These are phyloP conservation scores for Gobio occitaniae DNA, from an alignment of 2,797 vertebrate species.

Conservation along the genomic window DNA sequence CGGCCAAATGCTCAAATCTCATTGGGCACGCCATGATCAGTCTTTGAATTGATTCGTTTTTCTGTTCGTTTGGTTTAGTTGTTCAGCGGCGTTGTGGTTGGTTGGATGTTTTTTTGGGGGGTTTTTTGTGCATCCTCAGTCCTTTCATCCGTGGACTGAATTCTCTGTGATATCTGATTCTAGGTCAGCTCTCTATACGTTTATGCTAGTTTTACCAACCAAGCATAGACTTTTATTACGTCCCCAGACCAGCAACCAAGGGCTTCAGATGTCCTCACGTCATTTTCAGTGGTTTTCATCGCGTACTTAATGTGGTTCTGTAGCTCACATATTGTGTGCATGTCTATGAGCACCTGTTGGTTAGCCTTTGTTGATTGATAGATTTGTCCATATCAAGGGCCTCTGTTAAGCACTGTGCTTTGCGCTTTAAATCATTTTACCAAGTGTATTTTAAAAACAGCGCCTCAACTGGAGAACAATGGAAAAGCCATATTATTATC, in stretches of 20 bases:
- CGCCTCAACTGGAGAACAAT: not conserved
- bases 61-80: not conserved
- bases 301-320: not conserved
- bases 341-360: not conserved
- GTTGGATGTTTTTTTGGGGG: no score
- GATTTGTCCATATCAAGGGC: conserved; percentile 1
- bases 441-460: no score
- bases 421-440: not conserved
- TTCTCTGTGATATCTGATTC: conserved; percentile 17
- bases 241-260: conserved; percentile 37
- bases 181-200: not conserved
- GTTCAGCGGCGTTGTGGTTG: not conserved
- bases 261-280: conserved; percentile 45
- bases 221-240: not conserved
- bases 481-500: not conserved
- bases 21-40: not conserved
- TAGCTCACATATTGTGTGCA: not conserved
- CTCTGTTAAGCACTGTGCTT: conserved; percentile 36
- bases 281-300: conserved; percentile 29
- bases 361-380: not conserved
- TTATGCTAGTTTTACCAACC: conserved; percentile 3
- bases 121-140: conserved; percentile 7
- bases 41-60: not conserved
- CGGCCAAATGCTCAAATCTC: not conserved
- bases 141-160: not conserved